These are phyloP conservation scores for Caranx melampygus DNA, from an alignment of 2,113 vertebrate species.

Conservation along the genomic window DNA sequence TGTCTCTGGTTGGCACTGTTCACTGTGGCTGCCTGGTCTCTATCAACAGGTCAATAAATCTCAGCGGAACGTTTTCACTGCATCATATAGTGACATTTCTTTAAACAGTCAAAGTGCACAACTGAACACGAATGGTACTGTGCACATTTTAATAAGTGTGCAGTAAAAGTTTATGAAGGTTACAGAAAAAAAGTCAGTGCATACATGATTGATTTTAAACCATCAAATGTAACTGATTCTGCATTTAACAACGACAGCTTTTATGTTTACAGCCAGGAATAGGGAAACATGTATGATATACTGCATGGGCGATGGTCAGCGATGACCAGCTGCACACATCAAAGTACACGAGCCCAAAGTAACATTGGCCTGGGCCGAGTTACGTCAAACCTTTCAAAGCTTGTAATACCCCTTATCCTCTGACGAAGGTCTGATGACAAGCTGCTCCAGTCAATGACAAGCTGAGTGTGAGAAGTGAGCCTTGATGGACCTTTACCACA, in stretches of 20 bases:
- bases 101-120: constrained; percentile 33
- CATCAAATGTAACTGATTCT: not conserved
- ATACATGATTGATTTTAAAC: not conserved
- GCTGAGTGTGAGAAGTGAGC: constrained; percentile 65
- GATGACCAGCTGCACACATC: constrained; percentile 67
- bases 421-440: constrained; percentile 86
- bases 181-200: not conserved
- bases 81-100: constrained; percentile 39
- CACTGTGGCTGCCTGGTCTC: constrained; percentile 21
- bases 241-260: not conserved
- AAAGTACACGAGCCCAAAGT: constrained; percentile 68
- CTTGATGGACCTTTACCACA: constrained; percentile 60
- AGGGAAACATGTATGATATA: constrained; percentile 42
- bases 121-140: constrained; percentile 21
- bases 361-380: constrained; percentile 68
- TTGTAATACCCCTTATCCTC: constrained; percentile 86
- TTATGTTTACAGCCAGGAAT: constrained; percentile 9
- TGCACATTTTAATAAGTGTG: not conserved
- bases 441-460: constrained; percentile 82
- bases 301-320: constrained; percentile 32
- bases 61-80: constrained; percentile 27
- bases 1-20: constrained; percentile 36
- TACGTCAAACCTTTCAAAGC: constrained; percentile 86
- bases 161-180: not conserved
- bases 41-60: constrained; percentile 58